These are phyloP conservation scores for Lepidocyrtoides sp. DNA, from an alignment of 2,888 invertebrate species.

Conservation along the genomic window DNA sequence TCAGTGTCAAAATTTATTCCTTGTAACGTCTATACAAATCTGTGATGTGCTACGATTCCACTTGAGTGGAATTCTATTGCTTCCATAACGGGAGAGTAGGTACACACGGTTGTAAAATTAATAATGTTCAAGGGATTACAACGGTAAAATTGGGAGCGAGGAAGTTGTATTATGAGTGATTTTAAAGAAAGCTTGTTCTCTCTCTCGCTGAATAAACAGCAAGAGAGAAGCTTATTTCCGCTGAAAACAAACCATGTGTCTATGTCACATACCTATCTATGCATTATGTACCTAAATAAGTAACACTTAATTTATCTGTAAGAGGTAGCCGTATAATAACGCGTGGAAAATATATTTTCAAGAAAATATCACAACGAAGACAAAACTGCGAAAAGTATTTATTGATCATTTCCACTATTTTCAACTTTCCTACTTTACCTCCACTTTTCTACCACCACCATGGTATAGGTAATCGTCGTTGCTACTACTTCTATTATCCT, in stretches of 20 bases:
- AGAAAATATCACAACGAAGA: background rate
- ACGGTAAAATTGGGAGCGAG: background rate
- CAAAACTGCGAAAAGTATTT: conserved; percentile 13
- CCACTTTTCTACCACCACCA: background rate
- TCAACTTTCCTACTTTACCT: background rate
- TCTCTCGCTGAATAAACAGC: background rate
- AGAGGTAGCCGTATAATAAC: background rate
- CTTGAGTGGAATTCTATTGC: conserved; percentile 27
- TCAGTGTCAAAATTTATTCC: background rate
- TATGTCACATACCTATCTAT: background rate
- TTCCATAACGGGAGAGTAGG: background rate
- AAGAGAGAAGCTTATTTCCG: background rate
- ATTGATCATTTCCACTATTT: conserved; percentile 23
- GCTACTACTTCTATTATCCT: conserved; percentile 11
- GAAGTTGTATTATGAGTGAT: background rate
- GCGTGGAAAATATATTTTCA: background rate
- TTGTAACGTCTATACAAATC: conserved; percentile 22
- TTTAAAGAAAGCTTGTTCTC: background rate
- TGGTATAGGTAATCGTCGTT: too few species aligned
- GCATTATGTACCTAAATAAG: background rate
- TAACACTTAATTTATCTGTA: too few species aligned
- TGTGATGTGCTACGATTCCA: conserved; percentile 13
- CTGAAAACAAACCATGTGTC: background rate
- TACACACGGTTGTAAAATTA: background rate
- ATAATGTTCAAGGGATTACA: background rate